Evolutionary conservation across 2,888 invertebrate species (phyloP).

Genomic region (Spodoptera littoralis): DNA sequence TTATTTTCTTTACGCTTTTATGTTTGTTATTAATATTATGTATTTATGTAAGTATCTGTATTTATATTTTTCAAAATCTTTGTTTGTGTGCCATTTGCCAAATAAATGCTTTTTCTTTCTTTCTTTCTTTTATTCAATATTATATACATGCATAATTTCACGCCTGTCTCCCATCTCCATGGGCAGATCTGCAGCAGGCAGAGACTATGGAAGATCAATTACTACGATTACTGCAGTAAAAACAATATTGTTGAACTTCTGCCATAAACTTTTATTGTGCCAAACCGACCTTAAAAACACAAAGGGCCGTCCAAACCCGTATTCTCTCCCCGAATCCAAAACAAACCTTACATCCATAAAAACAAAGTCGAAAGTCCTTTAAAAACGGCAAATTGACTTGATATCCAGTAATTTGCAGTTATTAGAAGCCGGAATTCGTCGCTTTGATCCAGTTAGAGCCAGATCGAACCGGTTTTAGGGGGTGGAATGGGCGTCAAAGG

Average conservation of each 20-base stretch:
- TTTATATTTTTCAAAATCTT: too few relatives aligned
- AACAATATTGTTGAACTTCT: slow-evolving; percentile 16
- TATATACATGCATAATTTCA: too few relatives aligned
- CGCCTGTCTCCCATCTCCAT: too few relatives aligned
- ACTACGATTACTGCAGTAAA: too few relatives aligned
- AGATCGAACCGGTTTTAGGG: slow-evolving; percentile 55
- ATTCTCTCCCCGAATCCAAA: slow-evolving; percentile 18
- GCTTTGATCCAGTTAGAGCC: slow-evolving; percentile 73
- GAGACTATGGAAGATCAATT: too few relatives aligned
- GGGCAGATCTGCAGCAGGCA: too few relatives aligned
- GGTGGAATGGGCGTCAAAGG: slow-evolving; percentile 41
- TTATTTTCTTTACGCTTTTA: too few relatives aligned
- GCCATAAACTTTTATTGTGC: neutral
- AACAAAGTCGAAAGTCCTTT: slow-evolving; percentile 9
- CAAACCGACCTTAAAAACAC: slow-evolving; percentile 31
- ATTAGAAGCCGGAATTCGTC: slow-evolving; percentile 72
- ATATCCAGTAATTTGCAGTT: slow-evolving; percentile 68
- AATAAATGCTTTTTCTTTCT: too few relatives aligned
- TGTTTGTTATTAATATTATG: too few relatives aligned
- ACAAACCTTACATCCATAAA: neutral
- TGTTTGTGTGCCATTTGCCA: too few relatives aligned
- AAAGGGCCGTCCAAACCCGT: slow-evolving; percentile 32
- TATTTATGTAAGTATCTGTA: too few relatives aligned
- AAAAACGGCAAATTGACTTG: slow-evolving; percentile 42
- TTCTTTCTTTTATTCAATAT: too few relatives aligned